Conservation (phyloP, 2,113 vertebrate genomes). For the Spea multiplicata region DNA sequence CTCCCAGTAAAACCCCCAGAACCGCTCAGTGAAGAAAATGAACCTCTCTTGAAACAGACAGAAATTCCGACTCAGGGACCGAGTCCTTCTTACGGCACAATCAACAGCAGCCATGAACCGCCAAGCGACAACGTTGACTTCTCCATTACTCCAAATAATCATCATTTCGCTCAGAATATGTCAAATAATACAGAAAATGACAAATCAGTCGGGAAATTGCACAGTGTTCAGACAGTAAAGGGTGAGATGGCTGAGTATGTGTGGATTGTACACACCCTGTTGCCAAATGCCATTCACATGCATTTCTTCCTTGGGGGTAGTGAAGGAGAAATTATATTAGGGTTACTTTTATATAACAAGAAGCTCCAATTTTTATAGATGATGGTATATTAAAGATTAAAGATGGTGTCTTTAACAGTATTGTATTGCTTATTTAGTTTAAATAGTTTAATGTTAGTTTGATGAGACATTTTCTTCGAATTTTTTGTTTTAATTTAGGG, state of each 20-base stretch:
- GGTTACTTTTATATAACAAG: too few relatives aligned
- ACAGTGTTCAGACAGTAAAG: neutral
- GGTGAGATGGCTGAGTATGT: neutral
- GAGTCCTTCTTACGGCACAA: conserved; percentile 36
- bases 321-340: too few relatives aligned
- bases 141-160: neutral
- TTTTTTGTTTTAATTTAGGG: too few relatives aligned
- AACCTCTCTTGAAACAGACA: conserved; percentile 36
- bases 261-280: too few relatives aligned
- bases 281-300: too few relatives aligned
- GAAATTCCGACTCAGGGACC: neutral
- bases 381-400: too few relatives aligned
- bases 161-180: neutral
- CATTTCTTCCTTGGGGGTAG: too few relatives aligned
- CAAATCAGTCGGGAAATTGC: neutral
- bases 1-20: conserved; percentile 48
- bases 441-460: too few relatives aligned
- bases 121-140: neutral
- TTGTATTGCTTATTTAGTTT: too few relatives aligned
- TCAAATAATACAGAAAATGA: neutral
- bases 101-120: neutral
- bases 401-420: too few relatives aligned
- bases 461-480: too few relatives aligned
- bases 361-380: too few relatives aligned
- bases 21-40: conserved; percentile 14